Evolutionary conservation across 2,888 invertebrate species (phyloP), one percentile per base, ranked within the genome.

Genomic region (Teleogryllus oceanicus): DNA sequence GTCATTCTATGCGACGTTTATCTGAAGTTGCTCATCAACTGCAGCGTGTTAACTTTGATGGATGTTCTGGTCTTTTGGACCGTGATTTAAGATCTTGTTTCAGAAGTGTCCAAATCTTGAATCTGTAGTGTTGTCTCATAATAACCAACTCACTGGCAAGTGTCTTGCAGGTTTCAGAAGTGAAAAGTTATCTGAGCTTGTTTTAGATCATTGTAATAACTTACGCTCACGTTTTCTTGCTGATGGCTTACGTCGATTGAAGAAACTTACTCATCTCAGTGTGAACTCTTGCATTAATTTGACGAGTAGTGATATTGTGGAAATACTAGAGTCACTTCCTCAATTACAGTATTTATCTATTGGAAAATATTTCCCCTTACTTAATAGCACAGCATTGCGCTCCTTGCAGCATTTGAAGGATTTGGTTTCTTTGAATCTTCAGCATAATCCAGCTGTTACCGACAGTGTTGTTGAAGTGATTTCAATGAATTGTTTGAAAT

Each of bases 401-500:
- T 84, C 88, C 0, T 82, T 91, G 11, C 84, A 87, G 0, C 85
- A 85, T 0, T 85, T 91, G 18, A 86, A 86, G 0, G 88, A 89
- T 83, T 85, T 91, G 81, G 88, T 88, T 83, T 83, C 83, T 1
- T 83, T 91, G 77, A 88, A 89, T 83, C 82, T 91, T 76, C 87
- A 87, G 83, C 85, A 86, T 79, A 90, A 90, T 81, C 84, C 86
- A 10, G 86, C 87, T 79, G 88, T 92, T 24, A 89, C 88, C 0
- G 89, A 92, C 83, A 85, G 87, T 1, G 88, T 91, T 37, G 80
- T 92, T 81, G 87, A 88, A 83, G 87, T 86, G 77, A 84, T 92
- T 11, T 88, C 89, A 0, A 87, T 87, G 81, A 85, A 87, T 20
- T 91, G 90, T 82, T 84, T 85, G 11, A 87, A 89, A 76, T 83